Conservation (phyloP, 2,888 invertebrate genomes). For the Epinotia ramella region DNA sequence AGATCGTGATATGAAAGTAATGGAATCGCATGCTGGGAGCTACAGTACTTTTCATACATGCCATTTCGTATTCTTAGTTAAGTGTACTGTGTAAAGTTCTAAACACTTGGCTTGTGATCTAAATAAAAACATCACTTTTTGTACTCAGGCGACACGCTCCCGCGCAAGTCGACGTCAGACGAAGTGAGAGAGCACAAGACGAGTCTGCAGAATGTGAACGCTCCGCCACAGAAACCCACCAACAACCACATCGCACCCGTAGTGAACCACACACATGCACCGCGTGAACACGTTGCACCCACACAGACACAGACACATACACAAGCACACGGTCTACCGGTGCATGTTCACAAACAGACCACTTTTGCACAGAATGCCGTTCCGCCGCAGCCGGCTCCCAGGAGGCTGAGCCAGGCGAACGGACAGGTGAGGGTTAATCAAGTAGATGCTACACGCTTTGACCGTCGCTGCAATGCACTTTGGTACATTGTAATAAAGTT, state of each 20-base stretch:
- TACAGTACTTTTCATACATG: neutral
- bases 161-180: conserved; percentile 77
- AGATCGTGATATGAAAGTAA: neutral
- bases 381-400: conserved; percentile 52
- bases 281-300: conserved; percentile 51
- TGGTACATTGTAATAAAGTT: neutral
- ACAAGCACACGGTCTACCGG: neutral
- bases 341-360: conserved; percentile 33
- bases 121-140: conserved; percentile 28
- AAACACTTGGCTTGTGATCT: conserved; percentile 15
- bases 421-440: conserved; percentile 72
- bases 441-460: neutral
- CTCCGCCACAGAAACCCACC: conserved; percentile 58
- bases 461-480: conserved; percentile 1
- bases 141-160: conserved; percentile 66
- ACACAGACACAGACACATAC: conserved; percentile 46
- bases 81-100: neutral
- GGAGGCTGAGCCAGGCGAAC: conserved; percentile 75
- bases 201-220: conserved; percentile 72
- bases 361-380: conserved; percentile 36
- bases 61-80: neutral
- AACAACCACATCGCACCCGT: conserved; percentile 60
- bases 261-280: conserved; percentile 48
- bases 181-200: conserved; percentile 79
- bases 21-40: neutral